These are phyloP conservation scores for Argya squamiceps DNA, from an alignment of 2,797 vertebrate species.

Conservation along the genomic window DNA sequence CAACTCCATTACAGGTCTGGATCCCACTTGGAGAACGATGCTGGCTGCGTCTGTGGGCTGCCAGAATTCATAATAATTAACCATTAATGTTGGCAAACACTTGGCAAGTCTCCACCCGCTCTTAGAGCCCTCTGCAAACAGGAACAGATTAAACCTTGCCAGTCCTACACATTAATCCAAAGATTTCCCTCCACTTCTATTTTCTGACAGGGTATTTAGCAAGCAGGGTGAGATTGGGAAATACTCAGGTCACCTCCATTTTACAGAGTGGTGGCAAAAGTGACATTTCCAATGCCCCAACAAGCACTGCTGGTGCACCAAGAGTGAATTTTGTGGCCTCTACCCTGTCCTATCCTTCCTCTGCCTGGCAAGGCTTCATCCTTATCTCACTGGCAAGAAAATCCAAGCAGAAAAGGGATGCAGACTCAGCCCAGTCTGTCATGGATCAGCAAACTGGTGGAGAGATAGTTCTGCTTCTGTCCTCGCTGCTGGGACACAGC, in stretches of 20 bases:
- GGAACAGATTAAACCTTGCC: neutral
- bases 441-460: neutral
- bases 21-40: neutral
- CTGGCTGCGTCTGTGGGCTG: constrained; percentile 5
- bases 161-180: neutral
- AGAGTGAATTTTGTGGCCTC: neutral
- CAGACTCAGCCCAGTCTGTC: neutral
- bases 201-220: neutral
- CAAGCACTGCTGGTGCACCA: fast-evolving
- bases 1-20: constrained; percentile 31
- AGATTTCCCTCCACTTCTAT: neutral
- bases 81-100: constrained; percentile 58
- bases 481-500: neutral
- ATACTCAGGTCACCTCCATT: neutral
- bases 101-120: constrained; percentile 41
- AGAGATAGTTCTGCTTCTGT: neutral
- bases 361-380: neutral
- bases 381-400: neutral
- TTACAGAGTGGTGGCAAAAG: neutral
- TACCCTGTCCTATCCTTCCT: neutral
- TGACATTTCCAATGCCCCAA: neutral
- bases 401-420: neutral
- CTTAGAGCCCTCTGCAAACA: constrained; percentile 20
- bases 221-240: neutral
- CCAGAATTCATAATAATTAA: constrained; percentile 51